Evolutionary conservation across 2,797 vertebrate genomes (phyloP), one percentile per base, ranked within the genome.

Genomic region (Alfaro cultratus): DNA sequence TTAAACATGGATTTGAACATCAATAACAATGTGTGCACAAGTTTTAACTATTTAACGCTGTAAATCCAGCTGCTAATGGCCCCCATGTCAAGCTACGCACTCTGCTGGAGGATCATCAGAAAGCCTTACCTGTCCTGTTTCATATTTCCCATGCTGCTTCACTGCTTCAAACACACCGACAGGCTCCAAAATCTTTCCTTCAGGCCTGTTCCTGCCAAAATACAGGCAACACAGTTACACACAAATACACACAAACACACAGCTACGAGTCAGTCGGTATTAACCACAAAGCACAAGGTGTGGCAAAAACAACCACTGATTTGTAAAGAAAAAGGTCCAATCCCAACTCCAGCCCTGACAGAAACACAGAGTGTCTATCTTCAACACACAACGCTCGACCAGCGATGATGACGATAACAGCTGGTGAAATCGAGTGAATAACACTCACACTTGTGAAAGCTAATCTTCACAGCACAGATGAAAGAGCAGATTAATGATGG

Each of bases 111-210:
- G 43, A 34, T 45, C 68, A 55, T 45, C 11, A 23, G 4, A 18
- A n/a, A 39, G 45, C 49, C 95, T 94, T 80, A 99, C 98, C 97
- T 99, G 98, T 51, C 98, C 98, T 0, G 98, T 99, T 94, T 99
- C 98, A 5, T 99, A 99, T 95, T 99, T 99, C 51, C 98, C 98
- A 0, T 99, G 97, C 83, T 98, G 97, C 92, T 98, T 99, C 41
- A 97, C 97, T 26, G 97, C 96, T 89, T 99, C 98, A 89, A 99
- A 99, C 78, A 99, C 96, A 62, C 98, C 98, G 2, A 99, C 98
- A 0, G 98, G 96, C 89, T 99, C 98, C 94, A 99, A 89, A 83
- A 99, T 97, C 95, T 99, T 99, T 84, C 97, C 97, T 76, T 99
- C 98, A 0, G 97, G 96, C 67, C 98, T 97, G 95, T 97, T 99